Evolutionary conservation across 2,797 vertebrate genomes (phyloP).

Genomic region (Phrynocephalus forsythii): DNA sequence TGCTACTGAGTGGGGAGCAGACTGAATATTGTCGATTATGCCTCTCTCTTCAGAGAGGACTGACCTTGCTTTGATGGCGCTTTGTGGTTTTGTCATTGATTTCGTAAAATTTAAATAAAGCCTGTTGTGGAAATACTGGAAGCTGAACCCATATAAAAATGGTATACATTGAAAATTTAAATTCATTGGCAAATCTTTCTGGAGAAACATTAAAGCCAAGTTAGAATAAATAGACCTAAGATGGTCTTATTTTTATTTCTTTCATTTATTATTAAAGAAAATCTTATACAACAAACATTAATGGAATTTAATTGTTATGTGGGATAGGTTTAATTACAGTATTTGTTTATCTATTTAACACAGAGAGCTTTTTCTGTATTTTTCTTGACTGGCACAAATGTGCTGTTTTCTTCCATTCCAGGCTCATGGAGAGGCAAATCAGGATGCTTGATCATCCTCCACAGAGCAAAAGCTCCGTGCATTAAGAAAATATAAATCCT

Average conservation of each 20-base stretch:
- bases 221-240: not conserved
- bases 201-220: not conserved
- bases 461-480: too few relatives aligned
- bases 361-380: not conserved
- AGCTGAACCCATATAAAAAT: not conserved
- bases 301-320: too few relatives aligned
- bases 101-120: slow-evolving; percentile 2
- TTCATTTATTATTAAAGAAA: too few relatives aligned
- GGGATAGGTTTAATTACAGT: too few relatives aligned
- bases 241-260: not conserved
- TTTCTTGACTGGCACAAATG: not conserved
- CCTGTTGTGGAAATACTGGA: not conserved
- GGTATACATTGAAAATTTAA: not conserved
- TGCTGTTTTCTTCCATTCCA: not conserved
- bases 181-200: not conserved
- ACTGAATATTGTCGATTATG: too few relatives aligned
- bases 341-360: not conserved
- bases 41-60: not conserved
- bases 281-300: too few relatives aligned
- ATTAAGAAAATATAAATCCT: not conserved
- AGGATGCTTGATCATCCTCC: slow-evolving; percentile 4
- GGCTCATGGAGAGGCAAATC: not conserved
- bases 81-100: not conserved
- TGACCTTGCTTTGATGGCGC: not conserved
- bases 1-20: not conserved